Base-by-base conservation (phyloP, 2,113 vertebrate genomes). In the Xyrauchen texanus region DNA sequence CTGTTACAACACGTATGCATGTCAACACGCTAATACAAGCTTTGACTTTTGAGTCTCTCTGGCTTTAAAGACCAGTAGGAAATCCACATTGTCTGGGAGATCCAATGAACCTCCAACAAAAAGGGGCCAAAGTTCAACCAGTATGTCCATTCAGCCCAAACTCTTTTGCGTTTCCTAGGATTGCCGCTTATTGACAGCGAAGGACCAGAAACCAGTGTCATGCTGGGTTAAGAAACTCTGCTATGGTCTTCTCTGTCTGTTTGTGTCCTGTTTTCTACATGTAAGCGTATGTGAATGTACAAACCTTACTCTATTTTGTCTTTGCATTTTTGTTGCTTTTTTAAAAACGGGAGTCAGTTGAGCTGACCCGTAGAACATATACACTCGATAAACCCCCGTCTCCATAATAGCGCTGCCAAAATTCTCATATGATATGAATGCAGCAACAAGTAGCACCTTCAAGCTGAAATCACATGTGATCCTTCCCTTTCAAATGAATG, bases 271-370 rank as follows among this genome's bases (percentile, higher is more conserved):
- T 80, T 88, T 85, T 83, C 84, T 86, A 82, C 81, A 86, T 88
- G 86, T 88, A 86, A 86, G 84, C 89, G 85, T 91, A 82, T 89
- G 90, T 93, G 91, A 92, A 92, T 91, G 89, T 92, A 91, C 86
- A 90, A 87, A 86, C 71, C 85, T 86, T 86, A 85, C 85, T 85
- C 83, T 83, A 45, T 85, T 68, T 83, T 63, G 84, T 81, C 81
- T 63, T 88, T 7, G 71, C 34, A 78, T 86, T 75, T 86, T 7
- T 85, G 82, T 89, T 77, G 76, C 81, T 89, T 87, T 63, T 73
- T 15, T 62, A 77, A 80, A 85, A 82, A 76, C 60, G 61, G 77
- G 76, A 68, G 70, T 85, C 88, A 86, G 87, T 88, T 88, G 86
- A 91, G 81, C 85, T 87, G 87, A 85, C 84, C 76, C 47, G 81